Base-by-base conservation (phyloP, 2,888 invertebrate species). In the Rhagophthalmus giganteus region DNA sequence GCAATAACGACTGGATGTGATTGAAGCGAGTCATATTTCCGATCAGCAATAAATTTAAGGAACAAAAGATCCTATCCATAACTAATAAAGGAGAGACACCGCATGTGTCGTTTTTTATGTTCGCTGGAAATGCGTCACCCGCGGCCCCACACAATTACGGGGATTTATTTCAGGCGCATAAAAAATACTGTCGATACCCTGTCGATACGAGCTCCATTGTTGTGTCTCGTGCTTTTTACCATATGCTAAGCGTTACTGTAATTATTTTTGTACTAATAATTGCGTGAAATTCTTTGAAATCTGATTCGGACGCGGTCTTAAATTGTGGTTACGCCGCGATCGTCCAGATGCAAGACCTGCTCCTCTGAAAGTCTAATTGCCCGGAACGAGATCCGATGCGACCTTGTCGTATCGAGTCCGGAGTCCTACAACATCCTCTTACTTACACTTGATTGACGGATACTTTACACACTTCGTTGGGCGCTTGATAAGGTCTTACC, bases 51-150 rank as follows among this genome's bases (percentile, higher is more conserved):
- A 57, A 57, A 59, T 59, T 53, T 56, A 48, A 42, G 48, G 59
- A 55, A 60, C 59, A 55, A 60, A 54, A 57, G 55, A 47, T 55
- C 46, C 58, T 58, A 60, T 58, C 61, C 61, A 61, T 61, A 61
- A 58, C 61, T 61, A 61, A 61, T 60, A 60, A 55, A 42, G 41
- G 39, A 45, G 52, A 54, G 51, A 55, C 56, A 52, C 56, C 54
- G 54, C 58, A 56, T 58, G 58, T 56, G 58, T 52, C 56, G 58
- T 46, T 56, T 58, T 58, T 58, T 58, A 56, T 54, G 54, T 42
- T 41, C 46, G 32, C 30, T 42, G 52, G 40, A 46, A 47, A 47
- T 53, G 53, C 54, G 52, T 54, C 49, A 55, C 54, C 46, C 52
- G 42, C 45, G 49, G 41, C 44, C 46, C 41, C 42, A 59, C 50